phyloP scores from a whole-genome alignment of 2,797 vertebrate genomes.

The Falco peregrinus region DNA sequence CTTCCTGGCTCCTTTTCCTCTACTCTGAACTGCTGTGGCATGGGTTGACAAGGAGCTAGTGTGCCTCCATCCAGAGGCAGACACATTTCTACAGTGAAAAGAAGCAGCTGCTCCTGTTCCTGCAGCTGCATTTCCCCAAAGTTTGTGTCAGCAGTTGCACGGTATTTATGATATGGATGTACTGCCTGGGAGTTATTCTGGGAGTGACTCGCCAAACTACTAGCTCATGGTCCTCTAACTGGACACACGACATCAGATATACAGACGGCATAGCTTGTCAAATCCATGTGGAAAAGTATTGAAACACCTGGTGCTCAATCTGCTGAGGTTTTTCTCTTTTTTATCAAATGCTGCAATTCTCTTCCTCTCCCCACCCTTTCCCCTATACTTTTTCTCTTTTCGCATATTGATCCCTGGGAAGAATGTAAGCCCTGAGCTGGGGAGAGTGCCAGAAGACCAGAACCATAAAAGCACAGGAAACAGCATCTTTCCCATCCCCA shows the following conservation, averaged over 20 bases:
- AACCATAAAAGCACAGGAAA: neutral
- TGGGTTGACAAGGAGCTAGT: neutral
- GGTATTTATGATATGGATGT: neutral
- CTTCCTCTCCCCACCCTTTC: neutral
- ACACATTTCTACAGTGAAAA: neutral
- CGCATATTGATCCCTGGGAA: neutral
- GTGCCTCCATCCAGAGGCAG: neutral
- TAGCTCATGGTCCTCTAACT: neutral
- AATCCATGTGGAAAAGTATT: neutral
- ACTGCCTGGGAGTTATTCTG: neutral
- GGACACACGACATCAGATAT: rapidly evolving
- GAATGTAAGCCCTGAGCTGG: neutral
- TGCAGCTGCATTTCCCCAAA: neutral
- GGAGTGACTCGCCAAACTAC: neutral
- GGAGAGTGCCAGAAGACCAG: neutral
- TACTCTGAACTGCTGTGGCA: neutral
- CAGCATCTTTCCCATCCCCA: neutral
- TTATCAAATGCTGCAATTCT: neutral
- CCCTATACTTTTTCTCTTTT: neutral
- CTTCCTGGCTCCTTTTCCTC: neutral
- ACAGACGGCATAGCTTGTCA: neutral
- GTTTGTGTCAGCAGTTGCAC: constrained; percentile 20
- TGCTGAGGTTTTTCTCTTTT: neutral
- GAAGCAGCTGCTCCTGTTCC: neutral
- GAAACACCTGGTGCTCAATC: neutral